Evolutionary conservation across 2,113 vertebrate species (phyloP).

Genomic region (Monarcha castaneiventris): DNA sequence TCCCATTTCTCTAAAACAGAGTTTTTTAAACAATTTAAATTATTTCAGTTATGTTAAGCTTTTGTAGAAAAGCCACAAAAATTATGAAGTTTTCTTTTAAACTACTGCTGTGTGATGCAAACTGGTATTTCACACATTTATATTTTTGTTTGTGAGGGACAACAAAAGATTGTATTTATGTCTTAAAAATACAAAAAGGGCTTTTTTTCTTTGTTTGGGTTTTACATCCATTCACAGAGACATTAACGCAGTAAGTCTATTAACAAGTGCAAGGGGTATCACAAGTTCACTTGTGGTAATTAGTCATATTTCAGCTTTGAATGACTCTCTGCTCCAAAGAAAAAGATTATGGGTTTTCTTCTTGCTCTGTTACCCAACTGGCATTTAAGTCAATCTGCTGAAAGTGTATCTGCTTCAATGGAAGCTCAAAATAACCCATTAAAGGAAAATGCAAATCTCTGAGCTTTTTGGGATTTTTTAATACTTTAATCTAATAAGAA

Average conservation of each 20-base stretch:
- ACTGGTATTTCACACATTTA: neutral
- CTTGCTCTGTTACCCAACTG: constrained; percentile 30
- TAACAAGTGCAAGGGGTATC: constrained; percentile 20
- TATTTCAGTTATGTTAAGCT: neutral
- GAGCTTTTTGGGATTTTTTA: neutral
- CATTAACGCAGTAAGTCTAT: neutral
- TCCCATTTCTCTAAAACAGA: neutral
- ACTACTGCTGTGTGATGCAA: neutral
- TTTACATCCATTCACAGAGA: neutral
- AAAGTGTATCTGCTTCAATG: constrained; percentile 29
- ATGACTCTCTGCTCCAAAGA: neutral
- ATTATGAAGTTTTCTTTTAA: neutral
- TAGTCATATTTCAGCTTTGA: constrained; percentile 37
- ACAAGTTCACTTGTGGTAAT: constrained; percentile 16
- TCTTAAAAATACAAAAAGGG: neutral
- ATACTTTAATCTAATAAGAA: constrained; percentile 43
- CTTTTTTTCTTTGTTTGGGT: neutral
- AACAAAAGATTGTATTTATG: neutral
- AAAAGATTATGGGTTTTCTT: constrained; percentile 36
- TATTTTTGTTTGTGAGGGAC: neutral
- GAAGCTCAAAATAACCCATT: constrained; percentile 38
- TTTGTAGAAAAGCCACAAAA: neutral
- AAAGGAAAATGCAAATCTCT: constrained; percentile 30
- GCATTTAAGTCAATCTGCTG: constrained; percentile 44
- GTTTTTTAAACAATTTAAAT: neutral